phyloP scores from a whole-genome alignment of 2,113 vertebrate species.

The Proteles cristata region DNA sequence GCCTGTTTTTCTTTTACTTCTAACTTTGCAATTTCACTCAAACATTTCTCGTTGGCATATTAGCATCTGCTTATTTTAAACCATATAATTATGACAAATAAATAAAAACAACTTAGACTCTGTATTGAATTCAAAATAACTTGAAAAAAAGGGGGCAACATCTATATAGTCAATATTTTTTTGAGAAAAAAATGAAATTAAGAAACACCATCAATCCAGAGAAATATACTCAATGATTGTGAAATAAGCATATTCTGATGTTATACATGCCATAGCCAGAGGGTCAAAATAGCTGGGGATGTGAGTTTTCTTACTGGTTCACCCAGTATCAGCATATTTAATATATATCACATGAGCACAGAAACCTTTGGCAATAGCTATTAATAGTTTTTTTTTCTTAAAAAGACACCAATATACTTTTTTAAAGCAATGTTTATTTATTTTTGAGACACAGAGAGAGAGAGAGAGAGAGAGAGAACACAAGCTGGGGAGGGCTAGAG shows the following conservation, averaged over 20 bases:
- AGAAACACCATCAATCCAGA: neutral
- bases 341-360: neutral
- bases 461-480: too few species aligned
- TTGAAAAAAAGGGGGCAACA: neutral
- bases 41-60: neutral
- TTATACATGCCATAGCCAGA: neutral
- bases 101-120: neutral
- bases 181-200: accelerated
- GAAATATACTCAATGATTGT: neutral
- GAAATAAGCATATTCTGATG: neutral
- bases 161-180: neutral
- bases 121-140: neutral
- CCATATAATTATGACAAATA: slow-evolving; percentile 20
- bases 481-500: too few species aligned
- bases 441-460: too few species aligned
- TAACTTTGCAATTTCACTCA: neutral
- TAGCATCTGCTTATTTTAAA: slow-evolving; percentile 22
- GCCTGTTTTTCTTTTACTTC: slow-evolving; percentile 10
- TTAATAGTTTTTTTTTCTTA: neutral
- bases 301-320: neutral
- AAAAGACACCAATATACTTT: accelerated
- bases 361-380: neutral
- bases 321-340: neutral
- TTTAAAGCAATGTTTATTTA: too few species aligned
- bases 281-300: accelerated